Evolutionary conservation across 1,140 invertebrate genomes (phyloP).

Genomic region (Scylla paramamosain): DNA sequence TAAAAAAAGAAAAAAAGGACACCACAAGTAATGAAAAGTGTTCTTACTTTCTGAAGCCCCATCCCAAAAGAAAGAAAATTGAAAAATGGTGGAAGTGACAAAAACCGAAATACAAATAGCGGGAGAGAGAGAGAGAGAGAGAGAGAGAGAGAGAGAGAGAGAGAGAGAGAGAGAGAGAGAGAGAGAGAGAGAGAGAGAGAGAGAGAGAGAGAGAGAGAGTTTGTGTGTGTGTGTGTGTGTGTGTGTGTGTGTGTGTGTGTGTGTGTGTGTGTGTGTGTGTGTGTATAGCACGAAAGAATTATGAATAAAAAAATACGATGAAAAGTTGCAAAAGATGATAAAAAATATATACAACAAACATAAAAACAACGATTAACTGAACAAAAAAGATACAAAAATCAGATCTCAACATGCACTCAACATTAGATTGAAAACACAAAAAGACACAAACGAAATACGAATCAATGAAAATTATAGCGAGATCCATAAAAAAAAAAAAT

Average conservation of each 20-base stretch:
- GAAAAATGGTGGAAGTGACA: not conserved
- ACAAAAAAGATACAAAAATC: not conserved
- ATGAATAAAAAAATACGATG: not conserved
- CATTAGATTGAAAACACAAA: no score
- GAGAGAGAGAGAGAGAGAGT: not conserved
- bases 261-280: no score
- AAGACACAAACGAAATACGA: no score
- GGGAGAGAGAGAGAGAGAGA: constrained; percentile 4
- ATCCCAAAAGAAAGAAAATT: not conserved
- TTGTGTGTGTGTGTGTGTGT: no score
- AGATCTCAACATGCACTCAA: no score
- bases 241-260: no score
- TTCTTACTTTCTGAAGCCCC: no score
- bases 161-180: not conserved
- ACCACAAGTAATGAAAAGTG: no score
- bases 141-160: constrained; percentile 16
- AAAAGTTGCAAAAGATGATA: not conserved
- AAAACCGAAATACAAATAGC: not conserved
- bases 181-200: not conserved
- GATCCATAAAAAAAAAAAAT: no score
- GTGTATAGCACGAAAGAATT: not conserved
- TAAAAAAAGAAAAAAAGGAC: not conserved
- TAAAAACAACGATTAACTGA: not conserved
- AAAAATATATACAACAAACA: not conserved
- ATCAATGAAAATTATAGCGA: no score